Evolutionary conservation across 2,888 invertebrate species (phyloP), one percentile per base, ranked within the genome.

Genomic region (Brenthis daphne): DNA sequence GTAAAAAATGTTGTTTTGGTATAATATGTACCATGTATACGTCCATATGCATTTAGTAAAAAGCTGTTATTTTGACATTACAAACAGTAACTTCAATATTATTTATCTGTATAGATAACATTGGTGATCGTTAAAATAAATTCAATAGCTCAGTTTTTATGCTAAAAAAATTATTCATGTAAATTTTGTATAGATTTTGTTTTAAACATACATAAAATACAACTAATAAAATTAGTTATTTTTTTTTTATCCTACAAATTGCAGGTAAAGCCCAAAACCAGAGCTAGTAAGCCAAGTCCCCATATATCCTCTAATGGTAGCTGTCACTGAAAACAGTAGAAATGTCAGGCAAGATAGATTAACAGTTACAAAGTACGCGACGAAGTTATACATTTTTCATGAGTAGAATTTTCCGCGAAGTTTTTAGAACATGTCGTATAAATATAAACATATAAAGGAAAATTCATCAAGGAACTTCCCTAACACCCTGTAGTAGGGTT

Each of bases 401-500:
- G 68, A 71, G 71, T 63, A 58, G 57, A 64, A 68, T 71, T 66
- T 63, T 58, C 60, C 29, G 43, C 29, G 48, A 65, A 57, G 33
- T 58, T 70, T 71, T 71, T 68, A 64, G 64, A 64, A 67, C 66
- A 69, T 66, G 65, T 60, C 68, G 65, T 69, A 74, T 68, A 74
- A 70, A 71, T 69, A 72, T 68, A 72, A 73, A 70, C 70, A 70
- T 54, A 69, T 67, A 66, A 68, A 73, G 71, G 69, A 68, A 70
- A 74, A 73, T 72, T 74, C 73, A 72, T 73, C 70, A 72, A 68
- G 51, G 65, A 72, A 64, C 58, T 70, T 66, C 60, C 37, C 65
- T 65, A 51, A 53, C 65, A 51, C 64, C 60, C 47, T 64, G 43
- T 24, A n/a, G 61, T 67, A 67, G 61, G 24, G 61, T 14, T 13